Evolutionary conservation across 2,113 vertebrate species (phyloP).

Genomic region (Microtus richardsoni): DNA sequence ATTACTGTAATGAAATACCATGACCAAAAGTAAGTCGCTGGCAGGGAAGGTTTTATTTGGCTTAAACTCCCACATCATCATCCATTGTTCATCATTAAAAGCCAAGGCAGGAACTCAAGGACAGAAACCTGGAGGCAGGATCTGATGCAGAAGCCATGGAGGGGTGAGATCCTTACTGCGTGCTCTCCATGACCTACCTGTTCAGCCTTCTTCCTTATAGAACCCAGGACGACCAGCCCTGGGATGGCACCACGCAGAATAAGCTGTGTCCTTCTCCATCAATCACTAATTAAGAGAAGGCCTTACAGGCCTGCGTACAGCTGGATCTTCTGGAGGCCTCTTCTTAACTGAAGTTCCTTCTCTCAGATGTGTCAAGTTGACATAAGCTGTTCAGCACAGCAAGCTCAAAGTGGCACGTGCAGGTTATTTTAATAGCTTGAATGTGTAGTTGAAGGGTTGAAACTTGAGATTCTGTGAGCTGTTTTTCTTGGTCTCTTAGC

Average conservation of each 20-base stretch:
- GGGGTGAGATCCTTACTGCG: not conserved
- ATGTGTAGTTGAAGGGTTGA: not conserved
- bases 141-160: not conserved
- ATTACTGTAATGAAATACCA: not conserved
- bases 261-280: not conserved
- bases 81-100: not conserved
- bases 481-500: not conserved
- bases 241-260: not conserved
- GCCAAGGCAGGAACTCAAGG: not conserved
- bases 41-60: not conserved
- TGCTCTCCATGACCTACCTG: not conserved
- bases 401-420: accelerated
- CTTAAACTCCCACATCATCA: not conserved
- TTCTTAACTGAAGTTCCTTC: not conserved
- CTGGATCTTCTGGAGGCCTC: not conserved
- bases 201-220: not conserved
- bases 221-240: not conserved
- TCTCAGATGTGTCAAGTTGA: not conserved
- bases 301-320: not conserved
- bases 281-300: not conserved
- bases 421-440: not conserved
- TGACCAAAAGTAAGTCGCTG: not conserved
- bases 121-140: not conserved
- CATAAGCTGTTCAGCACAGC: not conserved
- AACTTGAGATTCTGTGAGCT: not conserved